Evolutionary conservation across 2,113 vertebrate genomes (phyloP), one percentile per base, ranked within the genome.

Genomic region (Grantiella picta): DNA sequence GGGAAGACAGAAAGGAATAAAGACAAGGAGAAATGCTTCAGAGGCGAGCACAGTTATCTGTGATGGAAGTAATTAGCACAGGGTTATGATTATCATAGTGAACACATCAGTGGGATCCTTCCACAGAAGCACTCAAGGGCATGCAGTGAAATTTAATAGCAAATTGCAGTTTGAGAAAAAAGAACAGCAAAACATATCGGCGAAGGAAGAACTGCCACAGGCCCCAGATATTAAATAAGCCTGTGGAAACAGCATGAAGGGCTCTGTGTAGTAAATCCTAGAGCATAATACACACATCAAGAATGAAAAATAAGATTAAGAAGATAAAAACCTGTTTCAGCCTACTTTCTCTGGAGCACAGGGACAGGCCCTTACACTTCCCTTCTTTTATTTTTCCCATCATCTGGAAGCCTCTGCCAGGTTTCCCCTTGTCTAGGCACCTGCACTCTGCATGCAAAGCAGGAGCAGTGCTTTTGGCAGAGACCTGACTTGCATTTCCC

Each of bases 51-150:
- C n/a, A 38, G 56, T 47, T 68, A 79, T 73, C 23, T 24, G 0
- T 12, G 36, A 81, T 71, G 72, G 44, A 54, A 71, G 57, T 31
- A 86, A 94, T 92, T 94, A 95, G 89, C 72, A 89, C 45, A 66
- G 50, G 42, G 86, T 61, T 93, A 50, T 80, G 75, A 82, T 95
- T 82, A 82, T 57, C 82, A 42, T 0, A 81, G 75, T 4, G 36
- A 82, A 44, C 54, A 83, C 50, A 63, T 70, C 79, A 35, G 71
- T 24, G 27, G 38, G 76, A 92, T 54, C 80, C 11, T 70, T 86
- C 68, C 71, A 60, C 45, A 88, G 36, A 72, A 78, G 68, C 54
- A 85, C 45, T 87, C 49, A 47, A 82, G 56, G 68, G 38, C 35
- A 4, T 21, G 20, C 49, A n/a, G 70, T 21, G 50, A 79, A 68